Conservation (phyloP, 2,113 vertebrate genomes). For the Sakesphorus luctuosus region DNA sequence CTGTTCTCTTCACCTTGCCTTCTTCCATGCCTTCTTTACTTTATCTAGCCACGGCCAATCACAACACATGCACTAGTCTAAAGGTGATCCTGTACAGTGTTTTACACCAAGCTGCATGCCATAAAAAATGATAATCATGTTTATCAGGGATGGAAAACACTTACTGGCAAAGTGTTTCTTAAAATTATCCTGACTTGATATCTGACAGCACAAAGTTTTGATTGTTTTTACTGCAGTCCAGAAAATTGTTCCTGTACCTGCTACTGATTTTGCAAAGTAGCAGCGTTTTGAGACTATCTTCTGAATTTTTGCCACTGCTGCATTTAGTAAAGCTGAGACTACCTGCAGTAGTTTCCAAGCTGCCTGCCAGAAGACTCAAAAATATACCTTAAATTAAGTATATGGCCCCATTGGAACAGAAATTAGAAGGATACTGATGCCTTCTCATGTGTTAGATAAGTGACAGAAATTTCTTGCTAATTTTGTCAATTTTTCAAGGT, state of each 20-base stretch:
- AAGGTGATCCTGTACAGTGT: neutral
- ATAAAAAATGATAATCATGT: neutral
- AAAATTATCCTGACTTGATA: neutral
- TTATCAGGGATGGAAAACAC: neutral
- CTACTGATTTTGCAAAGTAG: neutral
- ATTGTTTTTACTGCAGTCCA: neutral
- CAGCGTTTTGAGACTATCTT: neutral
- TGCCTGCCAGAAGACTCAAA: neutral
- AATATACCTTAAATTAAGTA: neutral
- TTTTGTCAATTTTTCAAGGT: neutral
- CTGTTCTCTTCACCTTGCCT: neutral
- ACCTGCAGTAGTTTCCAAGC: neutral
- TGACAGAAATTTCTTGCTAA: neutral
- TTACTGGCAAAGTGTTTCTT: neutral
- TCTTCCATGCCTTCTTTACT: neutral
- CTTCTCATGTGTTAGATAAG: neutral
- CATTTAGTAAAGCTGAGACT: neutral
- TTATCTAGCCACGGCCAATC: neutral
- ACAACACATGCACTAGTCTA: neutral
- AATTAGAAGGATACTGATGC: neutral
- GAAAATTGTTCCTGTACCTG: neutral
- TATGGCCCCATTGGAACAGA: neutral
- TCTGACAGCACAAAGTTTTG: neutral
- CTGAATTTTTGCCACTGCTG: neutral
- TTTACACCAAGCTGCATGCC: neutral